These are phyloP conservation scores for Seira ritae DNA, from an alignment of 2,888 invertebrate genomes.

Conservation along the genomic window DNA sequence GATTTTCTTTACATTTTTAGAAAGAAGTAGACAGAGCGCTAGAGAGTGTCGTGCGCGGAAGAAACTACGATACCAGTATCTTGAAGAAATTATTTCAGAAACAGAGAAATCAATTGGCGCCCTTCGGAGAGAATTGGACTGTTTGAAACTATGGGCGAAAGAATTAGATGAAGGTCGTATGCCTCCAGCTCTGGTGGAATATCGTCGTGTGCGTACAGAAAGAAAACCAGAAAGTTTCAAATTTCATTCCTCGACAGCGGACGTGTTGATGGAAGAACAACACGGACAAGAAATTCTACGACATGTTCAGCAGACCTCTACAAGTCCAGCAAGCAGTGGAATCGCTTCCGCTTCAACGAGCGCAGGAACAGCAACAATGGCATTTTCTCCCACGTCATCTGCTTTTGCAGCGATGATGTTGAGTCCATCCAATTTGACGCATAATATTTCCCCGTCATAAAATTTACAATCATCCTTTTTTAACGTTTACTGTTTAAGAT, in stretches of 20 bases:
- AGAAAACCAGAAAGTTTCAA: slow-evolving; percentile 85
- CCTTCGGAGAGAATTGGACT: slow-evolving; percentile 91
- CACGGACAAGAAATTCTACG: slow-evolving; percentile 34
- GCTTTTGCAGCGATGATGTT: slow-evolving; percentile 63
- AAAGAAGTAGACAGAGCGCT: slow-evolving; percentile 97
- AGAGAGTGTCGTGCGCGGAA: slow-evolving; percentile 97
- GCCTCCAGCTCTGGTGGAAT: slow-evolving; percentile 82
- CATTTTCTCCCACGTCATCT: slow-evolving; percentile 60
- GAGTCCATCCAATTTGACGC: slow-evolving; percentile 51
- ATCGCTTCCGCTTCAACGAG: slow-evolving; percentile 55
- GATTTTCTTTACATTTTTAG: slow-evolving; percentile 78
- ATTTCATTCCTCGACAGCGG: slow-evolving; percentile 40
- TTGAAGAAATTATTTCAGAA: slow-evolving; percentile 95
- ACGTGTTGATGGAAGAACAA: slow-evolving; percentile 55
- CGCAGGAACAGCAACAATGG: slow-evolving; percentile 48
- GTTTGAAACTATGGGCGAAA: slow-evolving; percentile 85
- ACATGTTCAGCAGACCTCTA: slow-evolving; percentile 19
- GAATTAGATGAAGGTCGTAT: slow-evolving; percentile 88
- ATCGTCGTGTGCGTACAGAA: slow-evolving; percentile 62
- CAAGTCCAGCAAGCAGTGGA: slow-evolving; percentile 53
- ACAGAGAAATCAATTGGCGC: slow-evolving; percentile 94
- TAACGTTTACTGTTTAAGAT: no score
- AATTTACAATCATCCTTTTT: no score
- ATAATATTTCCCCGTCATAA: slow-evolving; percentile 63
- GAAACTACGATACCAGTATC: slow-evolving; percentile 96